Base-by-base conservation (phyloP, 2,113 vertebrate species). In the Carollia perspicillata region DNA sequence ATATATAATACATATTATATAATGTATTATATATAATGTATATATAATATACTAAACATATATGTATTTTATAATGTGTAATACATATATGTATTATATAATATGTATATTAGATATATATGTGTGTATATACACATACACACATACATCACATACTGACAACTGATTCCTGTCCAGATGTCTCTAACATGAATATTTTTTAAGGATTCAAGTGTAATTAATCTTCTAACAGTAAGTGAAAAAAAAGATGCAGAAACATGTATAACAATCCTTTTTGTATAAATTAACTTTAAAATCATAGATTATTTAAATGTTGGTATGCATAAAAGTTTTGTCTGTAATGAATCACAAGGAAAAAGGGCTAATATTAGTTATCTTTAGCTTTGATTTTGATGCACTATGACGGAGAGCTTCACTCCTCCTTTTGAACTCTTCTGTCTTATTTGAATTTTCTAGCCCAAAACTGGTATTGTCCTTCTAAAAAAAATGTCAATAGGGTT, bases 401-500 rank as follows among this genome's bases (percentile, higher is more conserved):
- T 86, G 51, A 77, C 71, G 10, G 17, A 58, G 28, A 84, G 10
- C 68, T 84, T 92, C 26, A 69, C 53, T 85, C 35, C n/a, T 85
- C 49, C 74, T 81, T 92, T 81, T 85, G 18, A 92, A 89, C 35
- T 84, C 89, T 58, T 58, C 14, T 89, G 55, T 71, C 71, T 72
- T 84, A 83, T 83, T 72, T 95, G 33, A 90, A 84, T 88, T 94
- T 96, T 88, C 87, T 94, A 88, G 55, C 16, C 60, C 72, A 58
- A 40, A 84, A 71, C n/a, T 42, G 78, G 28, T 58, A 74, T 88
- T 71, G 77, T 10, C 35, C 75, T 93, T 77, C 58, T 88, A 33
- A 2, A 49, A 51, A 84, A 51, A 84, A 78, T 33, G n/a, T 81
- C 30, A 83, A 4, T 49, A 71, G 37, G 22, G 42, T 22, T 93